Percentiles rank a stretch among this genome's conserved stretches.
Evolutionary conservation across 2,113 vertebrate species (phyloP).

Genomic region (Meriones unguiculatus): DNA sequence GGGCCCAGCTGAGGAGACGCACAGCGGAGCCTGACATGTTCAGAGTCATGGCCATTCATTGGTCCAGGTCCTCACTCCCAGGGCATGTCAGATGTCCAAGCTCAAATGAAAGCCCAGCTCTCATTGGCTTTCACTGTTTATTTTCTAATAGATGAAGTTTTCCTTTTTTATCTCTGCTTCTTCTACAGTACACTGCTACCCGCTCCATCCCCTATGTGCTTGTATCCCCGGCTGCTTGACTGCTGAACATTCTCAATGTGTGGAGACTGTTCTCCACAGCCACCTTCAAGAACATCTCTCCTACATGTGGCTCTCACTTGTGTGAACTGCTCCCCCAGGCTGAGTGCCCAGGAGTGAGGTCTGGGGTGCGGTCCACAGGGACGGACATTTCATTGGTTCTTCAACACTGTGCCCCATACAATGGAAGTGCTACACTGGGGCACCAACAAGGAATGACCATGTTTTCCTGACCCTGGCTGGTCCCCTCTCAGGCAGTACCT

Average conservation of each 20-base stretch:
- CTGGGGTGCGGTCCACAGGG: accelerated
- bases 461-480: not conserved
- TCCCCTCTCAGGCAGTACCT: not conserved
- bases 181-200: too few relatives aligned
- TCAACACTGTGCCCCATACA: not conserved
- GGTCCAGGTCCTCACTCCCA: not conserved
- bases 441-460: accelerated
- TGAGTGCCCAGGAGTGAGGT: not conserved
- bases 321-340: not conserved
- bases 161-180: not conserved
- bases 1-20: accelerated
- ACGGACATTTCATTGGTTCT: not conserved
- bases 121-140: not conserved
- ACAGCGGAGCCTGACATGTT: not conserved
- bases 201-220: not conserved
- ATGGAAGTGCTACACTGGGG: accelerated
- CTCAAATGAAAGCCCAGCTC: not conserved
- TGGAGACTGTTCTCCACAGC: not conserved
- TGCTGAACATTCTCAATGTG: accelerated
- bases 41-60: accelerated
- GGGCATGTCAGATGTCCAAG: accelerated
- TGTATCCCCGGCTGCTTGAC: not conserved
- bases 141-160: not conserved
- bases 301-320: accelerated
- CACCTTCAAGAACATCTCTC: not conserved